These are phyloP conservation scores for Aphelinus atriplicis DNA, from an alignment of 1,140 invertebrate species.

Conservation along the genomic window DNA sequence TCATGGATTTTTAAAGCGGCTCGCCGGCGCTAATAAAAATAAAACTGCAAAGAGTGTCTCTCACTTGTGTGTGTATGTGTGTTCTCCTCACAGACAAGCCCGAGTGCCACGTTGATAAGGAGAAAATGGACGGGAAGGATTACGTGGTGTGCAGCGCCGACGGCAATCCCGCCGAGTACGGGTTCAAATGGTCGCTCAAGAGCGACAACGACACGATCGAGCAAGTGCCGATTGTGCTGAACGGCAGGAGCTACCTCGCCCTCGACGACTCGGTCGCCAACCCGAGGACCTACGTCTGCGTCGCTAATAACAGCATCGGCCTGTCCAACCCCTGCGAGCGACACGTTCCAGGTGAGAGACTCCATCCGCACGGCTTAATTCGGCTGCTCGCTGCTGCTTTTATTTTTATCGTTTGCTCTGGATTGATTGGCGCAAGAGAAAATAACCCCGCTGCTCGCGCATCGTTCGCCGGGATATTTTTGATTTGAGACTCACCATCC, in stretches of 20 bases:
- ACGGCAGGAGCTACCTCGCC: conserved; percentile 72
- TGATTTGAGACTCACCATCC: too few species aligned
- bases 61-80: background rate
- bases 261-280: conserved; percentile 74
- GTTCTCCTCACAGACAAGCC: conserved; percentile 76
- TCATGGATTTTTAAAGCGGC: conserved; percentile 12
- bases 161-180: conserved; percentile 84
- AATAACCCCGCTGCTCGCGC: too few species aligned
- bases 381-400: background rate
- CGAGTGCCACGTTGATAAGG: conserved; percentile 81
- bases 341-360: conserved; percentile 69
- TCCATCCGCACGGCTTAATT: background rate
- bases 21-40: background rate
- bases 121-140: conserved; percentile 76
- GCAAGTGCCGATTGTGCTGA: conserved; percentile 63
- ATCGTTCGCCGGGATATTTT: too few species aligned
- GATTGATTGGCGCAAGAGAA: background rate
- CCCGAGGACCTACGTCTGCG: conserved; percentile 84
- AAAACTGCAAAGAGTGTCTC: background rate
- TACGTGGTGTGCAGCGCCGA: conserved; percentile 82
- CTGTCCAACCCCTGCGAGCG: conserved; percentile 78
- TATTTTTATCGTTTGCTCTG: background rate
- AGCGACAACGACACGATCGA: conserved; percentile 81
- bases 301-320: conserved; percentile 85
- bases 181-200: conserved; percentile 85